Evolutionary conservation across 2,797 vertebrate genomes (phyloP), one percentile per base, ranked within the genome.

Genomic region (Chloroceryle inda): DNA sequence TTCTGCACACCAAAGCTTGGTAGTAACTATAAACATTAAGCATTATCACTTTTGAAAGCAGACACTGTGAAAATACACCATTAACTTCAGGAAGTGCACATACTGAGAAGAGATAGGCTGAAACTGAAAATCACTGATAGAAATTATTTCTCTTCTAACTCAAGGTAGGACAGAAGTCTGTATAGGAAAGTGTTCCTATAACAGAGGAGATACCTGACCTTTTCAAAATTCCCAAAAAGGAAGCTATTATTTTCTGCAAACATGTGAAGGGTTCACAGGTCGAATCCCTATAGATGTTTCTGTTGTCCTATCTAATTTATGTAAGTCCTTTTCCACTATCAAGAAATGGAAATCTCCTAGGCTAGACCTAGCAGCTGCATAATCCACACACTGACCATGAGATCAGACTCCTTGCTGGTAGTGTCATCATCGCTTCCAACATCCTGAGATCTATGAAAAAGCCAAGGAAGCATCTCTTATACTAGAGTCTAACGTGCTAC

Each of bases 231-330:
- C 3, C 9, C 31, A 29, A 58, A 89, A 50, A 3, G 8, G 16
- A 86, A 42, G 1, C 2, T 45, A 38, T 12, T 67, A 22, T 3
- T 11, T 72, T 20, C 12, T 67, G 15, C 6, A 84, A 84, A 47
- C 0, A 0, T n/a, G 3, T 27, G 49, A 63, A 85, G 10, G 2
- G 3, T 42, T 72, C 40, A 55, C 21, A 38, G 26, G 10, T 29
- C 42, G 56, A 45, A 81, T 31, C 9, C 47, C 35, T 23, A 21
- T 38, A 33, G 53, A 50, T 58, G 47, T 11, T 74, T 55, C 29
- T 38, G 10, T 26, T 55, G 7, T 58, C 61, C 26, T 88, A 35
- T 87, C 45, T 71, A n/a, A 63, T 4, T 62, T 56, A 27, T 0
- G 0, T 12, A 78, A 64, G 17, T 31, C 10, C 31, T 50, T 67